Evolutionary conservation across 2,113 vertebrate genomes (phyloP).

Genomic region (Gila orcuttii): DNA sequence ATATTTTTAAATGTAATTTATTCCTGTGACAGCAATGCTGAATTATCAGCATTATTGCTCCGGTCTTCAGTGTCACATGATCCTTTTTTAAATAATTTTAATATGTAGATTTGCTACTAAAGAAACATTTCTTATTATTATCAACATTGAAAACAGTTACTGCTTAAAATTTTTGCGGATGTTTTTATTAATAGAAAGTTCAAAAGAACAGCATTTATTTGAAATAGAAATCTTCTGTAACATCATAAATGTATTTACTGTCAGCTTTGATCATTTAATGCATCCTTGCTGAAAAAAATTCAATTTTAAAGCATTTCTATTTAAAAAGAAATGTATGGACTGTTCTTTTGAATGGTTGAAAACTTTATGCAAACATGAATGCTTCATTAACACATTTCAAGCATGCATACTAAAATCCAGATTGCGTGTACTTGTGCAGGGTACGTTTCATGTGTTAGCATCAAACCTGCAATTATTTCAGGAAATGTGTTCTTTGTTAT

Average conservation of each 20-base stretch:
- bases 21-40: background rate
- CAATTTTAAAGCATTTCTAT: background rate
- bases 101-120: background rate
- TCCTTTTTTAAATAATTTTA: background rate
- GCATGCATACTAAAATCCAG: background rate
- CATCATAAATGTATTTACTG: no score
- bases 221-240: no score
- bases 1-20: background rate
- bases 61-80: background rate
- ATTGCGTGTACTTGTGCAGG: no score
- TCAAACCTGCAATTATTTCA: conserved; percentile 20
- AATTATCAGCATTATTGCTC: background rate
- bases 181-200: no score
- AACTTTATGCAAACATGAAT: background rate
- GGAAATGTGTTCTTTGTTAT: background rate
- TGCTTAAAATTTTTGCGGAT: background rate
- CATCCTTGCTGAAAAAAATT: background rate
- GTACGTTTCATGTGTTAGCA: background rate
- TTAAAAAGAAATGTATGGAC: no score
- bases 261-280: no score
- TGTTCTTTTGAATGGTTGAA: background rate
- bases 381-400: background rate
- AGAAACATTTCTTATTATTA: background rate
- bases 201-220: no score
- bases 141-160: background rate